Base-by-base conservation (phyloP, 2,888 invertebrate genomes). In the Ophion ventricosus region DNA sequence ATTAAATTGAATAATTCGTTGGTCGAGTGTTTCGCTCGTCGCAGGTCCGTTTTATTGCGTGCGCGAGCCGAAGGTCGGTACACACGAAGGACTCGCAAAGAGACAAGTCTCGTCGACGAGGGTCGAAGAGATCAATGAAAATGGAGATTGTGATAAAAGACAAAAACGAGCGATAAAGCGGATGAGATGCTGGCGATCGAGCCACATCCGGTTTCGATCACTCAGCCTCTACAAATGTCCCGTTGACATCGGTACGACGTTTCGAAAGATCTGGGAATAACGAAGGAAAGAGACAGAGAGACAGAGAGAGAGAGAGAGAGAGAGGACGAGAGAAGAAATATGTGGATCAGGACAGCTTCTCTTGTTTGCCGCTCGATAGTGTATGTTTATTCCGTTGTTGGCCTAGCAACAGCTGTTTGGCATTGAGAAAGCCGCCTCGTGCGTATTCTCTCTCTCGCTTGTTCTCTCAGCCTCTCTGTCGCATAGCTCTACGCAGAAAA, bases 341-440 rank as follows among this genome's bases (percentile, higher is more conserved):
- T 49, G 63, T 74, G 57, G 56, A 67, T 72, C 64, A 77, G 67
- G 74, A 67, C 83, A 78, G 80, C 82, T 82, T 87, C 79, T 84
- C 70, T 74, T 72, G 82, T 84, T 76, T 72, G 69, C 69, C 66
- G 70, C 76, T 81, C 54, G 43, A 74, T 86, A 75, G 86, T 87
- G 88, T 88, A 35, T 56, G 87, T 90, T 89, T 90, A 90, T 88
- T 88, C 59, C 88, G 87, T 87, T 90, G 88, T 90, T 90, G 89
- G 90, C 90, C 88, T 91, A 89, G 91, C 91, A 91, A 91, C 90
- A 90, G 89, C 89, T 90, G 90, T 91, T 90, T 89, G 90, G 87
- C 91, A 89, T 89, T 89, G 88, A 87, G 85, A 80, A 82, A 67
- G 75, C 75, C 54, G 25, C 54, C 57, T 49, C 64, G 77, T 73